Evolutionary conservation across 2,113 vertebrate genomes (phyloP).

Genomic region (Sylvilagus bachmani): DNA sequence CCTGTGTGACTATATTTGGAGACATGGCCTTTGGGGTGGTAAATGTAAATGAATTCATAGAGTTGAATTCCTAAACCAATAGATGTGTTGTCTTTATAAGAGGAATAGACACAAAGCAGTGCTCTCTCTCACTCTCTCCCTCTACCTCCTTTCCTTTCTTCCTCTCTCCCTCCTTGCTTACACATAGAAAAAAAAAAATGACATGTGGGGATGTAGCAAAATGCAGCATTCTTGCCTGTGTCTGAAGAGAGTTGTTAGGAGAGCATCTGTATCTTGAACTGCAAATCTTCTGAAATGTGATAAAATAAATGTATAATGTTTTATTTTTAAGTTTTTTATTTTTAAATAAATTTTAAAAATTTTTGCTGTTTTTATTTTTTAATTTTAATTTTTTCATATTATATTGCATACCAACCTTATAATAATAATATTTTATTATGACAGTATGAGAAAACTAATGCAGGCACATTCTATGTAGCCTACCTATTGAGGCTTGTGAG

Average conservation of each 20-base stretch:
- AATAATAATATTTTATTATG: neutral
- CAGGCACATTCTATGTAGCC: neutral
- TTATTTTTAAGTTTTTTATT: no score
- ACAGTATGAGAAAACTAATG: neutral
- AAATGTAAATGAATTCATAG: neutral
- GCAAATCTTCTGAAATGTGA: neutral
- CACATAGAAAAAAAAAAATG: neutral
- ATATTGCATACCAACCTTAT: neutral
- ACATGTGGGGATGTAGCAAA: neutral
- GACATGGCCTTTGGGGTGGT: neutral
- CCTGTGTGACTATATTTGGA: neutral
- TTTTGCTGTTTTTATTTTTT: no score
- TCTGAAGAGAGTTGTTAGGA: no score
- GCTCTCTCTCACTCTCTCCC: neutral
- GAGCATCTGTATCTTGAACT: neutral
- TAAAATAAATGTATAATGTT: neutral
- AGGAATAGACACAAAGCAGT: neutral
- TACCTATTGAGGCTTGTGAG: neutral
- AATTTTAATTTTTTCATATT: neutral
- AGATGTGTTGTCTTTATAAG: neutral
- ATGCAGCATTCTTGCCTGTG: neutral
- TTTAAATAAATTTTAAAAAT: no score
- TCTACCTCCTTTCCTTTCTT: neutral
- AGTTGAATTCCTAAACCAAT: neutral
- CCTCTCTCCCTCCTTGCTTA: neutral